Conservation (phyloP, 2,888 invertebrate species). For the Drosophila longiperda region DNA sequence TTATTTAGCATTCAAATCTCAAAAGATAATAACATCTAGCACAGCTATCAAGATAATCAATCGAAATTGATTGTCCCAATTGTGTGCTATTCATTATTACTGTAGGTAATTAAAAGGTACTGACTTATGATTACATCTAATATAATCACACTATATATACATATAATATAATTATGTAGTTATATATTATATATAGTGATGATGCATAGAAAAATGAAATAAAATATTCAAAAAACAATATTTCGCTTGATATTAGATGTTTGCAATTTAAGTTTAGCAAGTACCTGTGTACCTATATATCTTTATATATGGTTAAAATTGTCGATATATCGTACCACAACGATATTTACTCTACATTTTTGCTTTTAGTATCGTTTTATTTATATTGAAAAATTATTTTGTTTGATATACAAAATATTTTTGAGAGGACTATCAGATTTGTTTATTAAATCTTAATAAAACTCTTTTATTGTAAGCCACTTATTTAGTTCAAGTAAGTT, state of each 20-base stretch:
- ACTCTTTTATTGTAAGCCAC: background rate
- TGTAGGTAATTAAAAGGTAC: constrained; percentile 7
- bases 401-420: background rate
- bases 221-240: constrained; percentile 32
- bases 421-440: background rate
- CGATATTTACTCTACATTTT: background rate
- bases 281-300: constrained; percentile 17
- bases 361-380: background rate
- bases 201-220: constrained; percentile 4
- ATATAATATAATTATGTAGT: background rate
- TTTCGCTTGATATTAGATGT: constrained; percentile 1
- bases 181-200: background rate
- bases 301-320: background rate
- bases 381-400: background rate
- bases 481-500: too few species aligned
- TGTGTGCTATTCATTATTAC: constrained; percentile 12
- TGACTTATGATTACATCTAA: constrained; percentile 3
- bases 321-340: background rate
- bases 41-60: constrained; percentile 3
- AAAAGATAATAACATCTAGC: constrained; percentile 18
- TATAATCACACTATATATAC: background rate
- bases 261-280: constrained; percentile 4
- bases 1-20: constrained; percentile 36
- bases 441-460: background rate
- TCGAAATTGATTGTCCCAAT: background rate